Percentiles rank a stretch among this genome's conserved stretches.
These are phyloP conservation scores for Hycleus phaleratus DNA, from an alignment of 1,140 invertebrate genomes.

Conservation along the genomic window DNA sequence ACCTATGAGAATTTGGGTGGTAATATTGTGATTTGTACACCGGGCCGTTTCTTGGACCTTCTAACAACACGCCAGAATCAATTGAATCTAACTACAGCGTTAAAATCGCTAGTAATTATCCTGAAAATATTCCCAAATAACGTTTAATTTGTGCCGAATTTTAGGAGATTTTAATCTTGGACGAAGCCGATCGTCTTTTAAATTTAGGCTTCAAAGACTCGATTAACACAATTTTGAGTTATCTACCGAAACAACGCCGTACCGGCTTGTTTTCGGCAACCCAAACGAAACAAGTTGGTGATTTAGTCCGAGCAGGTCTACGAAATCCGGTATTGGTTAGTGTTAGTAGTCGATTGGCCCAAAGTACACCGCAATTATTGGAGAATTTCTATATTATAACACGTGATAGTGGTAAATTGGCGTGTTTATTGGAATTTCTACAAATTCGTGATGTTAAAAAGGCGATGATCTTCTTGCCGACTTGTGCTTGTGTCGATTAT, in stretches of 20 bases:
- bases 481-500: slow-evolving; percentile 95
- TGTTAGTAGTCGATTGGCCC: slow-evolving; percentile 77
- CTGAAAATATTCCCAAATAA: slow-evolving; percentile 4
- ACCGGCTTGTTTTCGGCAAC: slow-evolving; percentile 98
- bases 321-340: slow-evolving; percentile 88
- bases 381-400: slow-evolving; percentile 82
- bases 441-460: slow-evolving; percentile 53
- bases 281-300: slow-evolving; percentile 90
- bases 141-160: no score
- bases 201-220: slow-evolving; percentile 86
- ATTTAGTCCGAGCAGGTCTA: slow-evolving; percentile 86
- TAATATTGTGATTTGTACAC: slow-evolving; percentile 86
- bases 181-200: slow-evolving; percentile 93
- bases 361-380: slow-evolving; percentile 73
- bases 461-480: slow-evolving; percentile 90
- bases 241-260: slow-evolving; percentile 84
- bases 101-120: slow-evolving; percentile 62
- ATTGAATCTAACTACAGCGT: slow-evolving; percentile 54
- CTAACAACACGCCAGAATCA: slow-evolving; percentile 54
- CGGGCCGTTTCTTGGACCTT: slow-evolving; percentile 85
- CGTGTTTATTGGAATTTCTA: slow-evolving; percentile 41
- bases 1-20: slow-evolving; percentile 62
- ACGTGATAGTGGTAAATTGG: slow-evolving; percentile 56
- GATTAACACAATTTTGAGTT: slow-evolving; percentile 85
- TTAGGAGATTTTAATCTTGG: slow-evolving; percentile 86